Base-by-base conservation (phyloP, 2,888 invertebrate genomes). In the Sycophila texana region DNA sequence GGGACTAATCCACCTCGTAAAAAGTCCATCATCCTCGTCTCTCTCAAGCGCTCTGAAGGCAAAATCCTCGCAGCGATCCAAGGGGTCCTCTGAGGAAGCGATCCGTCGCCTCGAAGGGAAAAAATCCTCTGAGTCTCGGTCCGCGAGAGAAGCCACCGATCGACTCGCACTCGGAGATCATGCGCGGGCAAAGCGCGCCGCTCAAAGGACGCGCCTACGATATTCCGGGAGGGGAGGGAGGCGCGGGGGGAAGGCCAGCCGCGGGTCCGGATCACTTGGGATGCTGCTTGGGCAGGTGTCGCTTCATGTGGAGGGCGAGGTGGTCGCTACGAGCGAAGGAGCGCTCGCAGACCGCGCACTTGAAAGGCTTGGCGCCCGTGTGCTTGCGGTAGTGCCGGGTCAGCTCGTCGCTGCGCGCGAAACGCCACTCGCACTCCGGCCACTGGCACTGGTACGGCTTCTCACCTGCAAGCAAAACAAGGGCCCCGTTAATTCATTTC, bases 401-500 rank as follows among this genome's bases (percentile, higher is more conserved):
- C 89, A 98, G 92, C 92, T 98, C 98, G 92, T 98, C 98, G 65
- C 97, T 97, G 81, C 98, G 93, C 77, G 98, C 98, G 91, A 98
- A 98, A 88, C 98, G 93, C 98, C 98, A 99, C 89, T 98, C 97
- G 92, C 98, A 99, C 89, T 98, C 98, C 67, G 97, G 97, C 98
- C 98, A 98, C 90, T 97, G 97, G 92, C 98, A 98, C 89, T 97
- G 96, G 92, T 98, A 99, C 84, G 98, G 98, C 91, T 99, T 99
- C 91, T 99, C 98, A 86, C 98, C 98, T 98, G 93, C 13, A 92
- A 89, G 75, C 82, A 84, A 51, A 84, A 83, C 1, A 39, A 4
- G 0, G 39, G 4, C 26, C 3, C 26, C 2, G 26, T 2, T 26
- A 26, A 26, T 26, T 3, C 2, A 26, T 26, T 26, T 26, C 2